Evolutionary conservation across 2,888 invertebrate species (phyloP), one percentile per base, ranked within the genome.

Genomic region (Thumatha senex): DNA sequence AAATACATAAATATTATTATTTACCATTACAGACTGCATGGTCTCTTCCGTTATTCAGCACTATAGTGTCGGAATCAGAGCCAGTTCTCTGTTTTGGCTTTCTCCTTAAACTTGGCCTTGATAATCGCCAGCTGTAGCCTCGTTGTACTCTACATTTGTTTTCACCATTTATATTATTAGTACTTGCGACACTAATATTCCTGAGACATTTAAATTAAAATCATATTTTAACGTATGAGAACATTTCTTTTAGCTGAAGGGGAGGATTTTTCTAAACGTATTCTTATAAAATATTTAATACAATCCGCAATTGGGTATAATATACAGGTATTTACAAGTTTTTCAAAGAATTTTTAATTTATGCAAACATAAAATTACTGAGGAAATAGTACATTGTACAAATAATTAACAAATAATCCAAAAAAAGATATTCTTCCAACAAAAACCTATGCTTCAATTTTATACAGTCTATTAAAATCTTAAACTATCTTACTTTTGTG

Each of bases 101-200:
- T 63, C 94, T 93, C 54, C 94, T 93, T 70, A 97, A 90, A 78
- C 97, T 95, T 46, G 96, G 94, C 54, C 95, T 92, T 13, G 95
- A 94, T 64, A 95, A 89, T 67, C 95, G 94, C 95, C 95, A 96
- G 57, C 96, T 96, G 72, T 95, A 95, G 14, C 94, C 94, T 67
- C 95, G 88, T 63, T 94, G 94, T 18, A 95, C 92, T 67, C 93
- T 88, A 59, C 92, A 92, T 59, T 89, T 93, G 4, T 89, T 90
- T 3, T 90, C 88, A 2, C 79, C 77, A 33, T 76, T 86, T 8
- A 72, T 49, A 0, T 76, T 78, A 0, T 76, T 78, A 1, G 80
- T 72, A 46, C 76, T 82, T 34, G 80, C 77, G 36, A 84, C 71
- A 46, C 80, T 84, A 12, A 89, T 71, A 58, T 86, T 90, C 70